Percentiles rank a stretch among this genome's conserved stretches.
These are phyloP conservation scores for Hemiprocne comata DNA, from an alignment of 2,113 vertebrate species.

Conservation along the genomic window DNA sequence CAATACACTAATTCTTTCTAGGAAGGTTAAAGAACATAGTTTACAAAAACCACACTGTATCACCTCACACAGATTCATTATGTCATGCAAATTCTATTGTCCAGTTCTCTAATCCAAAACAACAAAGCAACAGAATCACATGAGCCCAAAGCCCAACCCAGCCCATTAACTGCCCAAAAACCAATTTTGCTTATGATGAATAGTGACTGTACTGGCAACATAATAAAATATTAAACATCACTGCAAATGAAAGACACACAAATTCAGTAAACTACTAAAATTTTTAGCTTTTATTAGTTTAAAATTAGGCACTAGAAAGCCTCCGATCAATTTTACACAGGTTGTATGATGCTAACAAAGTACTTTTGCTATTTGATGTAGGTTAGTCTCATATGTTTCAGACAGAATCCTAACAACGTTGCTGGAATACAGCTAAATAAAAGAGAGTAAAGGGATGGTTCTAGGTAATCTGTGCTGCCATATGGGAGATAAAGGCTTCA, in stretches of 20 bases:
- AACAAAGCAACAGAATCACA: background rate
- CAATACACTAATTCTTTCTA: background rate
- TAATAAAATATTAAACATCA: background rate
- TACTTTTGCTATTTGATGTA: background rate
- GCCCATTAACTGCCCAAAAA: background rate
- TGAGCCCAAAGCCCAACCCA: background rate
- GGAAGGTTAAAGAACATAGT: background rate
- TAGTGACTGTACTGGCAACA: background rate
- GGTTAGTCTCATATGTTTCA: background rate
- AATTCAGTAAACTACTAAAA: background rate
- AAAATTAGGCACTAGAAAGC: background rate
- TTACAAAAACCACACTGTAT: accelerated
- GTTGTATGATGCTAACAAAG: background rate
- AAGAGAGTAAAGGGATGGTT: background rate
- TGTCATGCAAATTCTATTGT: background rate
- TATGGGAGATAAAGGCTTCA: background rate
- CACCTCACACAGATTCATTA: background rate
- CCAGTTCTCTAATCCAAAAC: background rate
- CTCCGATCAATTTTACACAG: background rate
- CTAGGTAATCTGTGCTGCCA: background rate
- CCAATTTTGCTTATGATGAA: background rate
- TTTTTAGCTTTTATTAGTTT: background rate
- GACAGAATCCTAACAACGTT: background rate
- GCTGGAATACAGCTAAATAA: background rate
- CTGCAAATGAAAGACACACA: background rate